phyloP scores from a whole-genome alignment of 2,113 vertebrate genomes.

The Eleginops maclovinus region DNA sequence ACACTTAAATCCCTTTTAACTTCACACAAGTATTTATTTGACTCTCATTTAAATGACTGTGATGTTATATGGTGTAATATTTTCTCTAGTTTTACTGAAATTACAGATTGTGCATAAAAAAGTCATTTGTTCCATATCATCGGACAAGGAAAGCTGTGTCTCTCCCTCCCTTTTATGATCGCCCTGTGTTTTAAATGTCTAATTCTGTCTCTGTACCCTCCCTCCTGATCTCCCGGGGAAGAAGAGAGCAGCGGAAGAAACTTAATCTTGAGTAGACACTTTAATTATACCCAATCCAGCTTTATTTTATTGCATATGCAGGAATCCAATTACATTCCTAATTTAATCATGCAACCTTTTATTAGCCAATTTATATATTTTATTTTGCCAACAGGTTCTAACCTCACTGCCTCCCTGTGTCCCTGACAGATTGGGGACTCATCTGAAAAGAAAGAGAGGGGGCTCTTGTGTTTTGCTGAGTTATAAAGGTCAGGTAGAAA shows the following conservation, averaged over 20 bases:
- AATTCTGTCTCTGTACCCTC: conserved; percentile 34
- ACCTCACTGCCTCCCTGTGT: conserved; percentile 21
- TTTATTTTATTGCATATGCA: conserved; percentile 56
- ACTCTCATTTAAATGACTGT: too few relatives aligned
- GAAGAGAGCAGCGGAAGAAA: conserved; percentile 10
- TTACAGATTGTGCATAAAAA: too few relatives aligned
- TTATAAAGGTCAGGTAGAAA: conserved; percentile 59
- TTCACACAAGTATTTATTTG: too few relatives aligned
- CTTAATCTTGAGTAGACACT: conserved; percentile 64
- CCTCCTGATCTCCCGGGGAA: background rate
- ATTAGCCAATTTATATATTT: conserved; percentile 62
- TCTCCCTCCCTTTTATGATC: conserved; percentile 29
- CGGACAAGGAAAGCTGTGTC: conserved; percentile 1
- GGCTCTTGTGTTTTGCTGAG: conserved; percentile 32
- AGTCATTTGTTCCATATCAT: background rate
- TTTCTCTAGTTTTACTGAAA: too few relatives aligned
- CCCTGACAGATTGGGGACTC: conserved; percentile 31
- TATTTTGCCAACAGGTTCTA: conserved; percentile 34
- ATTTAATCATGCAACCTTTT: conserved; percentile 69
- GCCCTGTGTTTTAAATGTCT: conserved; percentile 27
- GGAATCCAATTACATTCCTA: conserved; percentile 68
- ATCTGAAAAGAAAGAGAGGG: conserved; percentile 12
- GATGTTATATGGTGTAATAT: too few relatives aligned
- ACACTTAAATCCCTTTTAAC: too few relatives aligned
- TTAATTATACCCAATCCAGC: conserved; percentile 58